phyloP scores from a whole-genome alignment of 2,888 invertebrate species.

The Leptopilina syphax region DNA sequence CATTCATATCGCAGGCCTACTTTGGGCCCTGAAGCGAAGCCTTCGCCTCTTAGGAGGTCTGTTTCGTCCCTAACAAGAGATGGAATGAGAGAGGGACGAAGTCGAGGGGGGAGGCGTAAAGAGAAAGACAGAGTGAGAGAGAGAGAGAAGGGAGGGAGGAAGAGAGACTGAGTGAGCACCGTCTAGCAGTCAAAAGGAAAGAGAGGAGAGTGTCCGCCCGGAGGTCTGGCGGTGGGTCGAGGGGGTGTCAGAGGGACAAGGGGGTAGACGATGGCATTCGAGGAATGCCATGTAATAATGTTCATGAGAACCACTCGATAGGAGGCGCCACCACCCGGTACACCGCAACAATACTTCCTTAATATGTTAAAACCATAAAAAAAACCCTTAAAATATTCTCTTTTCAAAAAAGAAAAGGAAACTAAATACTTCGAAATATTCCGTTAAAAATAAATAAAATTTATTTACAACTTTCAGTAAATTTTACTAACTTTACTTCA shows the following conservation, averaged over 20 bases:
- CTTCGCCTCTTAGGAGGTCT: constrained; percentile 62
- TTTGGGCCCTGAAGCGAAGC: constrained; percentile 57
- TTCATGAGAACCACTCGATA: constrained; percentile 65
- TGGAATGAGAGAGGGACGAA: constrained; percentile 48
- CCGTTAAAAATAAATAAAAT: no score
- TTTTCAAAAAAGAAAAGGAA: not conserved
- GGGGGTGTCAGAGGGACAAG: constrained; percentile 55
- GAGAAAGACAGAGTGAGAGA: no score
- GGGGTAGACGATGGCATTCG: constrained; percentile 71
- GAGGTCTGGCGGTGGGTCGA: constrained; percentile 54
- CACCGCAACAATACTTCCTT: constrained; percentile 52
- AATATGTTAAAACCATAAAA: constrained; percentile 18
- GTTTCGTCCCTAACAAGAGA: constrained; percentile 60
- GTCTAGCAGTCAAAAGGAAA: constrained; percentile 45
- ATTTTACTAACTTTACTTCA: no score
- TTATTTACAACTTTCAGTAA: no score
- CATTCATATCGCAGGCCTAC: constrained; percentile 62
- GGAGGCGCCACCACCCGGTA: constrained; percentile 72
- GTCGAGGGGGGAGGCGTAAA: constrained; percentile 38
- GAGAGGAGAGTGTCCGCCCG: constrained; percentile 51
- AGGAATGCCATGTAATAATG: constrained; percentile 76
- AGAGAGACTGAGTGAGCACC: constrained; percentile 51
- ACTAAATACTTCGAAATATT: no score
- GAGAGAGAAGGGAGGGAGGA: not conserved
- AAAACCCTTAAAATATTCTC: not conserved